Conservation (phyloP, 2,888 invertebrate genomes). For the Thereva nobilitata region DNA sequence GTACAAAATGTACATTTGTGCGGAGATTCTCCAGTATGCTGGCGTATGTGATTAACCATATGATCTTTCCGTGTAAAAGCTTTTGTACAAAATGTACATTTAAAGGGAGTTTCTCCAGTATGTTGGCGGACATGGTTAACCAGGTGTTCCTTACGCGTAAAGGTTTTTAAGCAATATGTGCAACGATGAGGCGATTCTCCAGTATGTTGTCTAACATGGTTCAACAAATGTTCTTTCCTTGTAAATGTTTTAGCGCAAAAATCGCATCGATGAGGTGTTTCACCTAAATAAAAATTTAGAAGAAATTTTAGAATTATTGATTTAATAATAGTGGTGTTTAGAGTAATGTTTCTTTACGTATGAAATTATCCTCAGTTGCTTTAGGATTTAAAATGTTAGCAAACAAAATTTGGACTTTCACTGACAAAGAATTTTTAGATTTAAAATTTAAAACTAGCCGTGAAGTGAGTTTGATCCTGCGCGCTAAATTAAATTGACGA, state of each 20-base stretch:
- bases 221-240: constrained; percentile 81
- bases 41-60: constrained; percentile 73
- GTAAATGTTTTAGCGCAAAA: constrained; percentile 88
- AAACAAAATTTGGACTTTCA: too few relatives aligned
- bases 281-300: constrained; percentile 57
- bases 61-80: constrained; percentile 85
- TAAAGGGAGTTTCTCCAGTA: constrained; percentile 81
- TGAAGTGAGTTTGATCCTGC: too few relatives aligned
- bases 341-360: too few relatives aligned
- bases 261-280: constrained; percentile 83
- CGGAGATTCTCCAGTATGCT: constrained; percentile 82
- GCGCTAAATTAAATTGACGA: too few relatives aligned
- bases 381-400: too few relatives aligned
- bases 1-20: constrained; percentile 86
- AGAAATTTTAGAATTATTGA: background rate
- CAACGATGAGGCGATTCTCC: constrained; percentile 86
- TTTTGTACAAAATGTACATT: constrained; percentile 84
- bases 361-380: too few relatives aligned
- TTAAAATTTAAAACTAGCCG: too few relatives aligned
- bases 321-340: too few relatives aligned
- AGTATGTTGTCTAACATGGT: constrained; percentile 80
- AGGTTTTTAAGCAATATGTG: constrained; percentile 82
- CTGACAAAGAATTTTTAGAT: too few relatives aligned
- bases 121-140: constrained; percentile 85
- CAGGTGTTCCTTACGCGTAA: constrained; percentile 86